These are phyloP conservation scores for Amblyjoppa fuscipennis DNA, from an alignment of 2,888 invertebrate species.

Conservation along the genomic window DNA sequence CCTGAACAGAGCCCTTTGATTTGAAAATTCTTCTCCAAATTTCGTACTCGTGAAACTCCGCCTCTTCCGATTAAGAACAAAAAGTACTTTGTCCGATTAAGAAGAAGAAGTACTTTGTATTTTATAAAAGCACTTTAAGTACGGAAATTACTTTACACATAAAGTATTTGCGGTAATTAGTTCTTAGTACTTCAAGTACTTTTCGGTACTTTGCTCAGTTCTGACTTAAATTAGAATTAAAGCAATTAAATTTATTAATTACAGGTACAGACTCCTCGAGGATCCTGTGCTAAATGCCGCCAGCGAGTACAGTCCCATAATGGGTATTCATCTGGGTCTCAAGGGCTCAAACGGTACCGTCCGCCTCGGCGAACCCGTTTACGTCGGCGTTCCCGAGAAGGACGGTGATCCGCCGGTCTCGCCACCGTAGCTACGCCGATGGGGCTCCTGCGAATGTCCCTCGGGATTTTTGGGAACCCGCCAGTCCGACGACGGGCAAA, in stretches of 20 bases:
- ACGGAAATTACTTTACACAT: too few relatives aligned
- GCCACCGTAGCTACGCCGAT: constrained; percentile 81
- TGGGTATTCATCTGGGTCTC: constrained; percentile 87
- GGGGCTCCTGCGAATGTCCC: constrained; percentile 81
- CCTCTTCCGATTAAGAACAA: too few relatives aligned
- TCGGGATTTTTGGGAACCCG: constrained; percentile 36
- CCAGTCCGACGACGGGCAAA: not conserved
- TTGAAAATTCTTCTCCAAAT: too few relatives aligned
- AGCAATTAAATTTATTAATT: not conserved
- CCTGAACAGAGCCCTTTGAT: too few relatives aligned
- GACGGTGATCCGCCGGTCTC: constrained; percentile 69
- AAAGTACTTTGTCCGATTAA: too few relatives aligned
- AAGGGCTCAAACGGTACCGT: constrained; percentile 83
- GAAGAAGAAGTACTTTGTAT: too few relatives aligned
- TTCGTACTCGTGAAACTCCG: too few relatives aligned
- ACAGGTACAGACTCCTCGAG: constrained; percentile 85
- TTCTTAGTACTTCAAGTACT: too few relatives aligned
- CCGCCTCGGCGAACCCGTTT: constrained; percentile 86
- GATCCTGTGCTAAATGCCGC: constrained; percentile 78
- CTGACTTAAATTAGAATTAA: too few relatives aligned
- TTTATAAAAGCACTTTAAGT: too few relatives aligned
- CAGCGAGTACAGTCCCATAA: constrained; percentile 85
- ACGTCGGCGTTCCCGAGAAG: constrained; percentile 83
- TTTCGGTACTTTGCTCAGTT: too few relatives aligned
- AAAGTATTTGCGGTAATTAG: too few relatives aligned